Evolutionary conservation across 35 echinoderm and acorn worm species (phyloP).

Genomic region (Patiria miniata): DNA sequence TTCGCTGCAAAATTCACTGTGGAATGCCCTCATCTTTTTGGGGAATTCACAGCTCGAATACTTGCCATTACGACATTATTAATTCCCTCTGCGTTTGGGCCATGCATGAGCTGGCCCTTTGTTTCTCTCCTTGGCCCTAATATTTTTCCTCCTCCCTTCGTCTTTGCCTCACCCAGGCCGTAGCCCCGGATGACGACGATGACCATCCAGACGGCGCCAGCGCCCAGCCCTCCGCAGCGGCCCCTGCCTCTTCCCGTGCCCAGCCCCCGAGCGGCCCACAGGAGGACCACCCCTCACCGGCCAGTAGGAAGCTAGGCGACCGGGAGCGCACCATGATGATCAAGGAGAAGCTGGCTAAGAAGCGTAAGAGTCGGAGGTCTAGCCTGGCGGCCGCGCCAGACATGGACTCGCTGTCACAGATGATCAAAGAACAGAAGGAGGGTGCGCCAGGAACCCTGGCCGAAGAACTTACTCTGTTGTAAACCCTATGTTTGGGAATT

Average conservation of each 20-base stretch:
- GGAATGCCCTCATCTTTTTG: no score
- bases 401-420: conserved; percentile 86
- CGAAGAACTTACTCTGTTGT: conserved; percentile 22
- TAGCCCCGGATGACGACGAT: conserved; percentile 74
- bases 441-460: not conserved
- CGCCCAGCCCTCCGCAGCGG: not conserved
- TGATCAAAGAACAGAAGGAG: conserved; percentile 73
- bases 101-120: no score
- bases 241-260: conserved; percentile 11
- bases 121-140: no score
- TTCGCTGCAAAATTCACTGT: no score
- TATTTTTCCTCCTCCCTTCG: not conserved
- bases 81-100: no score
- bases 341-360: conserved; percentile 74
- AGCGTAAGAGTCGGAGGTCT: conserved; percentile 34
- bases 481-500: no score
- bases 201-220: not conserved
- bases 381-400: conserved; percentile 82
- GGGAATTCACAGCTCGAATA: no score
- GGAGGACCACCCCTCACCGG: conserved; percentile 4
- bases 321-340: conserved; percentile 77
- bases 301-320: conserved; percentile 40
- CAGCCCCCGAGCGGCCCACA: not conserved
- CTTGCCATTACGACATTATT: no score
- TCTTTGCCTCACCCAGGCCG: conserved; percentile 39